Percentiles rank a stretch among this genome's conserved stretches.
Conservation (phyloP, 2,888 invertebrate species). For the Trisateles emortualis region DNA sequence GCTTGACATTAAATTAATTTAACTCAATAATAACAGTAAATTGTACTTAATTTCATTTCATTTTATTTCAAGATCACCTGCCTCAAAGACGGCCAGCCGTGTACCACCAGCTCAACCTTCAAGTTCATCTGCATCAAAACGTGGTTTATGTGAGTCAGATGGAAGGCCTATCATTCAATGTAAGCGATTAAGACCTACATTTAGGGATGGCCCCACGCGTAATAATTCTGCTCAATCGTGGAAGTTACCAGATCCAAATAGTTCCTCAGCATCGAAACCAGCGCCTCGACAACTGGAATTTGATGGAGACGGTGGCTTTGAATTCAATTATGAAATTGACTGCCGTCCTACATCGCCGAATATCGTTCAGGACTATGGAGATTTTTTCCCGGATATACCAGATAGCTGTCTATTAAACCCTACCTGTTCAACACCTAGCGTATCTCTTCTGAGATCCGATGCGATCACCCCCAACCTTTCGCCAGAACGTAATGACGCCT, state of each 20-base stretch:
- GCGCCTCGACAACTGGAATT: slow-evolving; percentile 1
- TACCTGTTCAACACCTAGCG: background rate
- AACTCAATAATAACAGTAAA: too few species aligned
- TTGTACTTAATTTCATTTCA: too few species aligned
- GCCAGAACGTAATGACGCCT: slow-evolving; percentile 3
- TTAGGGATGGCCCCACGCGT: slow-evolving; percentile 21
- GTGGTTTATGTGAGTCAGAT: slow-evolving; percentile 25
- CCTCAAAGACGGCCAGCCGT: too few species aligned
- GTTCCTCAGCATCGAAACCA: slow-evolving; percentile 4
- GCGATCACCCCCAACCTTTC: background rate
- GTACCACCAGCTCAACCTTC: too few species aligned
- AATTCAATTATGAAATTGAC: background rate
- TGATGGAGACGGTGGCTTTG: background rate
- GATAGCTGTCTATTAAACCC: background rate
- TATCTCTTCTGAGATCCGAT: slow-evolving; percentile 7
- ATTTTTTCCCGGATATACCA: slow-evolving; percentile 1
- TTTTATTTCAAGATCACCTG: too few species aligned
- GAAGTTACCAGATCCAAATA: slow-evolving; percentile 11
- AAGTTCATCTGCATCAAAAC: slow-evolving; percentile 26
- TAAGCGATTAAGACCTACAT: slow-evolving; percentile 16
- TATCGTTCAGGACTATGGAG: slow-evolving; percentile 2
- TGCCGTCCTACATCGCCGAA: background rate
- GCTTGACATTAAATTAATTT: too few species aligned
- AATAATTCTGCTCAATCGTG: slow-evolving; percentile 12
- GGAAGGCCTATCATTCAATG: slow-evolving; percentile 21